A percentile compares a stretch with the other conserved stretches of the same genome.
Conservation (phyloP, 2,113 vertebrate species). For the Emberiza fucata region DNA sequence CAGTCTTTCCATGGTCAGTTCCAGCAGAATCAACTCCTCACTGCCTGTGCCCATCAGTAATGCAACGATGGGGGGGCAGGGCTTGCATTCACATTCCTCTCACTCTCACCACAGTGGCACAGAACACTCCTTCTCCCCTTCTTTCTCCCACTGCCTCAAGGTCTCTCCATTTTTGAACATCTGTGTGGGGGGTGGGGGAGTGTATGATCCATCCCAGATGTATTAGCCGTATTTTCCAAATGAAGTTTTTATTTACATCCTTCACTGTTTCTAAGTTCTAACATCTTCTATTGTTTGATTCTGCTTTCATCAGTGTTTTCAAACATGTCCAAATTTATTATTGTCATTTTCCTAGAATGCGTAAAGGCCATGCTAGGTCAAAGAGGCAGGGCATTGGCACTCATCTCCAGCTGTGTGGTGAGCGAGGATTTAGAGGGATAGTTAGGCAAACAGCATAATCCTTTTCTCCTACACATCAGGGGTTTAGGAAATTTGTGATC, state of each 20-base stretch:
- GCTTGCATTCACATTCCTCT: neutral
- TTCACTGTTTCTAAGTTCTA: neutral
- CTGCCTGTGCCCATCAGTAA: neutral
- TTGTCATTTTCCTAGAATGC: neutral
- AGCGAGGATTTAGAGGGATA: neutral
- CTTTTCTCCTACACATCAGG: neutral
- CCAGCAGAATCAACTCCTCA: neutral
- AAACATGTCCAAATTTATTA: neutral
- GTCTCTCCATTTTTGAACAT: neutral
- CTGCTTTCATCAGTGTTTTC: neutral
- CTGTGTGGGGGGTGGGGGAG: neutral
- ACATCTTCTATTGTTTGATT: neutral
- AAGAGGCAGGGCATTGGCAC: fast-evolving
- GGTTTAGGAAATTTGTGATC: neutral
- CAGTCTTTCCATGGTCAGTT: neutral
- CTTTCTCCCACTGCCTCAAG: neutral
- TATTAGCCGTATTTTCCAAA: conserved; percentile 2
- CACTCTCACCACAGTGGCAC: neutral
- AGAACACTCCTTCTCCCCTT: neutral
- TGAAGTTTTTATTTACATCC: conserved; percentile 28
- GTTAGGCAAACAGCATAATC: neutral
- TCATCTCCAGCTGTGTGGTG: fast-evolving
- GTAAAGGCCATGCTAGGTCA: neutral
- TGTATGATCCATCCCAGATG: conserved; percentile 24
- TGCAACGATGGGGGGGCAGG: fast-evolving